Conservation (phyloP, 2,797 vertebrate genomes). For the Podarcis siculus region DNA sequence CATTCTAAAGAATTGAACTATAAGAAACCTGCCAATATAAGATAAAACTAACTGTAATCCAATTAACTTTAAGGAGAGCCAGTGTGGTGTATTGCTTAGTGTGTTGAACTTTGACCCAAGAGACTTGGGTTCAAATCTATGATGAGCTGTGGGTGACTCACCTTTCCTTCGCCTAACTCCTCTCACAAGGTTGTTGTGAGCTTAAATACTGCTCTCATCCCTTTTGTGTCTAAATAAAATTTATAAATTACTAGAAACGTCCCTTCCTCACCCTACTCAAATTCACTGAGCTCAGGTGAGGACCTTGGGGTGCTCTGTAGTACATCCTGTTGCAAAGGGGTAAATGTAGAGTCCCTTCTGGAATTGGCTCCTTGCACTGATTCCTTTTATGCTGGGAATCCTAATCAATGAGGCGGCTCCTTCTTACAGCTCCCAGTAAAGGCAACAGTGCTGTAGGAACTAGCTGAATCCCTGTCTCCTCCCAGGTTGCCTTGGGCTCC, state of each 20-base stretch:
- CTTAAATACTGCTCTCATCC: neutral
- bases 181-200: neutral
- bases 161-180: neutral
- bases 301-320: constrained; percentile 4
- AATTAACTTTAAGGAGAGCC: neutral
- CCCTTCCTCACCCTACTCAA: neutral
- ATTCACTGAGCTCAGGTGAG: rapidly evolving
- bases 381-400: neutral
- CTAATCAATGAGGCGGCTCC: neutral
- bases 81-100: no score
- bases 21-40: neutral
- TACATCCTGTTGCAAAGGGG: rapidly evolving
- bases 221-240: neutral
- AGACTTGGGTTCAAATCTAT: neutral
- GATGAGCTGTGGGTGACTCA: no score
- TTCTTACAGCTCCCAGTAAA: neutral
- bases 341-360: neutral
- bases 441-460: neutral
- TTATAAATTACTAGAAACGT: neutral
- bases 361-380: neutral
- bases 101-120: neutral
- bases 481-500: neutral
- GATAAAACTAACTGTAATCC: neutral
- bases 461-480: neutral
- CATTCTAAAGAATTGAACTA: no score